Evolutionary conservation across 2,888 invertebrate species (phyloP).

Genomic region (Charanyca ferruginea): DNA sequence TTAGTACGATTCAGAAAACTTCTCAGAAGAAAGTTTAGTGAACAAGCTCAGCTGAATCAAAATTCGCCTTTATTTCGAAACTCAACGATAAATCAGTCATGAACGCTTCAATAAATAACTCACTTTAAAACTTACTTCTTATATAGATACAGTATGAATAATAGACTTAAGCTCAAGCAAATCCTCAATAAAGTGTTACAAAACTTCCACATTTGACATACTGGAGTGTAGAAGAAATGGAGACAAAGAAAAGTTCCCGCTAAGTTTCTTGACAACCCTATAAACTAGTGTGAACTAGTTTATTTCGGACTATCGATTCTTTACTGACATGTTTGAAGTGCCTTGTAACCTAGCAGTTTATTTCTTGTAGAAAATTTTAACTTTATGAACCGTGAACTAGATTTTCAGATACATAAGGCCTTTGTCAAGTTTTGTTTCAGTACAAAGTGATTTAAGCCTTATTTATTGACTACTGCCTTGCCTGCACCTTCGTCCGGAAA

Average conservation of each 20-base stretch:
- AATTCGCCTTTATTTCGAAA: background rate
- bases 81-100: conserved; percentile 9
- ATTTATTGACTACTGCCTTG: no score
- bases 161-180: conserved; percentile 40
- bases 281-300: conserved; percentile 62
- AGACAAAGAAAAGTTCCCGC: conserved; percentile 55
- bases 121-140: conserved; percentile 19
- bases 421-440: background rate
- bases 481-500: no score
- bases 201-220: conserved; percentile 65
- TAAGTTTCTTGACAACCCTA: conserved; percentile 56
- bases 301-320: conserved; percentile 57
- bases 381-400: background rate
- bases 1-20: background rate
- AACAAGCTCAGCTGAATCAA: background rate
- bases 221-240: conserved; percentile 59
- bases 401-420: background rate
- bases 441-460: no score
- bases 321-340: conserved; percentile 48
- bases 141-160: conserved; percentile 44
- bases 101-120: conserved; percentile 29
- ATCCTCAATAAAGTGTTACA: conserved; percentile 53
- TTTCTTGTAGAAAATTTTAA: conserved; percentile 9
- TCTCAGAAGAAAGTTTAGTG: background rate
- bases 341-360: conserved; percentile 26